Evolutionary conservation across 1,140 invertebrate genomes (phyloP).

Genomic region (Ridgeia piscesae): DNA sequence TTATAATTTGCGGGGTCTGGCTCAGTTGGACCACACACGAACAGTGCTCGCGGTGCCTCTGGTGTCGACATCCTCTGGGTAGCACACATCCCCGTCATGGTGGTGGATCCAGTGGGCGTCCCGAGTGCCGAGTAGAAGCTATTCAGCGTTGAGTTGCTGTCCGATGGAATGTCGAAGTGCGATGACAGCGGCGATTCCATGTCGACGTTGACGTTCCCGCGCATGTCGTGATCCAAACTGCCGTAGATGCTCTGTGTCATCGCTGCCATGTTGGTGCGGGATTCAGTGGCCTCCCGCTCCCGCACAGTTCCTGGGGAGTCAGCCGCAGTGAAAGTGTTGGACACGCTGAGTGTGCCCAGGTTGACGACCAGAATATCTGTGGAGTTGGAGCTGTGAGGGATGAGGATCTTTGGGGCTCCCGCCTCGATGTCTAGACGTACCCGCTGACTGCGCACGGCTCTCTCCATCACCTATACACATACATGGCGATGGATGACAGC

Average conservation of each 20-base stretch:
- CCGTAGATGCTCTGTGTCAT: slow-evolving; percentile 55
- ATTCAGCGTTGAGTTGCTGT: slow-evolving; percentile 15
- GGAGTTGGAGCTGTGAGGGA: slow-evolving; percentile 82
- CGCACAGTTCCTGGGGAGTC: slow-evolving; percentile 41
- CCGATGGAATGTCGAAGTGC: neutral
- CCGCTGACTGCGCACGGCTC: slow-evolving; percentile 55
- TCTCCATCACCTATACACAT: slow-evolving; percentile 46
- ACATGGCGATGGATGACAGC: too few species aligned
- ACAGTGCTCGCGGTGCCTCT: neutral
- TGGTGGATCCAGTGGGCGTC: neutral
- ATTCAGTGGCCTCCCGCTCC: neutral
- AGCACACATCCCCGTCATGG: neutral
- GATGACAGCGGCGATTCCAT: slow-evolving; percentile 16
- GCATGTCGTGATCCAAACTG: slow-evolving; percentile 42
- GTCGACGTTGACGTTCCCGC: slow-evolving; percentile 22
- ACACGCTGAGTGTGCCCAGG: slow-evolving; percentile 77
- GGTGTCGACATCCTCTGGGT: neutral
- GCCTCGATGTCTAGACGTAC: slow-evolving; percentile 73
- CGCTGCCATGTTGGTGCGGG: slow-evolving; percentile 21
- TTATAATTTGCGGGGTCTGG: slow-evolving; percentile 18
- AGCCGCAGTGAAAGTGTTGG: slow-evolving; percentile 66
- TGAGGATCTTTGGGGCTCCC: slow-evolving; percentile 80
- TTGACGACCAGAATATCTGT: slow-evolving; percentile 78
- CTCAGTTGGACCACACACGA: neutral
- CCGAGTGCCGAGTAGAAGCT: neutral